Evolutionary conservation across 2,888 invertebrate species (phyloP).

Genomic region (Tuta absoluta): DNA sequence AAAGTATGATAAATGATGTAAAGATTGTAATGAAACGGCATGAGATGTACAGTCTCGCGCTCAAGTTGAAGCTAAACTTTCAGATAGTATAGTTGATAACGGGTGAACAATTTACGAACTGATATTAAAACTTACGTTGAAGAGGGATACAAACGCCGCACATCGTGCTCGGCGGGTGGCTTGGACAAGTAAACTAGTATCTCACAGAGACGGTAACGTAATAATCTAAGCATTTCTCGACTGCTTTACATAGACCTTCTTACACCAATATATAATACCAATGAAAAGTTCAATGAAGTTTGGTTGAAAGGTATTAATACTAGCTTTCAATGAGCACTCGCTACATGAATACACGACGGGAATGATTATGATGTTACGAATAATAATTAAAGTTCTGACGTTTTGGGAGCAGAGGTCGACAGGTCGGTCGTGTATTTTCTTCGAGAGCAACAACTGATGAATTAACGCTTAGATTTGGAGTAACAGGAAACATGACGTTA

Average conservation of each 20-base stretch:
- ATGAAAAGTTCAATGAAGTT: slow-evolving; percentile 40
- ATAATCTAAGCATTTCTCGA: slow-evolving; percentile 68
- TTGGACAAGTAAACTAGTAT: slow-evolving; percentile 74
- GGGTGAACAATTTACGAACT: slow-evolving; percentile 20
- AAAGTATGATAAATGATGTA: slow-evolving; percentile 80
- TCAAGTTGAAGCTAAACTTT: slow-evolving; percentile 40
- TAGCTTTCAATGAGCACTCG: slow-evolving; percentile 72
- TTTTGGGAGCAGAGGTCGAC: slow-evolving; percentile 62
- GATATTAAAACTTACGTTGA: slow-evolving; percentile 50
- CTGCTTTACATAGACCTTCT: slow-evolving; percentile 63
- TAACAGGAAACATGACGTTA: slow-evolving; percentile 29
- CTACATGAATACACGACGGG: slow-evolving; percentile 75
- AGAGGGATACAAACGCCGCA: slow-evolving; percentile 67
- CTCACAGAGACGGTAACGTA: slow-evolving; percentile 71
- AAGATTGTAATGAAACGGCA: slow-evolving; percentile 74
- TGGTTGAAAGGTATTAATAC: slow-evolving; percentile 58
- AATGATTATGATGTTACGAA: slow-evolving; percentile 77
- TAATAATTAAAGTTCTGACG: slow-evolving; percentile 74
- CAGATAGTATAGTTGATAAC: slow-evolving; percentile 38
- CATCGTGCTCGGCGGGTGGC: slow-evolving; percentile 77
- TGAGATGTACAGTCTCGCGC: slow-evolving; percentile 61
- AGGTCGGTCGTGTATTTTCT: slow-evolving; percentile 36
- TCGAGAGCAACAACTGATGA: slow-evolving; percentile 24
- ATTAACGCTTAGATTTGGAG: slow-evolving; percentile 15
- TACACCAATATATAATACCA: slow-evolving; percentile 31